Evolutionary conservation across 2,797 vertebrate genomes (phyloP), one percentile per base, ranked within the genome.

Genomic region (Phrynocephalus guinanensis): DNA sequence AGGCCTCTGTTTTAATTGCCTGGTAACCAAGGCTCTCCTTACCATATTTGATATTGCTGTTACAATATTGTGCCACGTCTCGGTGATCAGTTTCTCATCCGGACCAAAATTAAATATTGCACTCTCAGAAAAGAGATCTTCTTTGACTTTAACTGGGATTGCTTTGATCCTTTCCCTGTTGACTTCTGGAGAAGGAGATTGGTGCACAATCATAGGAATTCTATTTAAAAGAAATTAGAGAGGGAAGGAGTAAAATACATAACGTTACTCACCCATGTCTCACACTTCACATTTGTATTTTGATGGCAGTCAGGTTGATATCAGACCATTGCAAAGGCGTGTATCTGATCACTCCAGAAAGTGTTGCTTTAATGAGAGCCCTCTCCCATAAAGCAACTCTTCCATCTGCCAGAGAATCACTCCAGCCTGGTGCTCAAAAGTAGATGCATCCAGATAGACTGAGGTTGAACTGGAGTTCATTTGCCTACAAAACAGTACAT

Each of bases 1-100:
- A 44, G 20, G 20, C 3, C 38, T 76, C 38, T 63, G 5, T 63
- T 63, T 63, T 16, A 20, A 63, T 63, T 63, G 15, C 16, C 48
- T 44, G 80, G 16, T 20, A 89, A 88, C 84, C n/a, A 50, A 89
- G 85, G 76, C 1, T 8, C 78, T 73, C 82, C 88, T 95, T 97
- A 99, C 98, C 97, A 98, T 91, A 83, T 94, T 93, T 78, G 93
- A 95, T 87, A 99, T 78, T 50, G 96, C 90, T 83, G 87, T 76
- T n/a, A 97, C 71, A 28, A 97, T 95, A 68, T 95, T 95, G 76
- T 98, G 96, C 86, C 97, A 97, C 0, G 93, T 94, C 87, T 97
- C 95, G 38, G 86, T 84, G 22, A 98, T 83, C 30, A 97, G 73
- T 88, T 96, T 97, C 87, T 98, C 96, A 83, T 97, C 92, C 2